Conservation (phyloP, 2,113 vertebrate genomes). For the Anoura caudifer region DNA sequence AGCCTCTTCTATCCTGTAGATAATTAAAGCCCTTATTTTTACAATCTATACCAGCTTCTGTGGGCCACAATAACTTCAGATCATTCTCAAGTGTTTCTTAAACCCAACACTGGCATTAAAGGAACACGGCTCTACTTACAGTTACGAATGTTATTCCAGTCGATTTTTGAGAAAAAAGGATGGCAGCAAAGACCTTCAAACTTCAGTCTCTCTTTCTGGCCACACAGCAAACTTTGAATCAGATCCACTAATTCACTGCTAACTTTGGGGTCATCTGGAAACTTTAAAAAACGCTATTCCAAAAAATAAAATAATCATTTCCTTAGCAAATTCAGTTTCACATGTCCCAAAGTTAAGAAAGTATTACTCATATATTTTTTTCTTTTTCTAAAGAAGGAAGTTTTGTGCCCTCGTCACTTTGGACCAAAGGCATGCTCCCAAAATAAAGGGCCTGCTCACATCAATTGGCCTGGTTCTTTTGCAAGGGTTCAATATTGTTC, state of each 20-base stretch:
- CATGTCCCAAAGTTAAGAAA: not conserved
- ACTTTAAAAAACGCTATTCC: conserved; percentile 90
- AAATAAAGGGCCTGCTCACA: conserved; percentile 63
- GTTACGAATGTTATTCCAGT: conserved; percentile 91
- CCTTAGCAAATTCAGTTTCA: conserved; percentile 6
- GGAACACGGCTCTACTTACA: conserved; percentile 83
- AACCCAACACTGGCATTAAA: not conserved
- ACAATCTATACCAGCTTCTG: conserved; percentile 2
- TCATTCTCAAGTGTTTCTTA: not conserved
- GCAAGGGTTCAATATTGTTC: not conserved
- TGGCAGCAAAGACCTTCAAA: conserved; percentile 94
- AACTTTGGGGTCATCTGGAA: conserved; percentile 89
- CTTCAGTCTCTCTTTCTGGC: conserved; percentile 88
- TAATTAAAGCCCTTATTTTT: conserved; percentile 19
- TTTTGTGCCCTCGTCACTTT: conserved; percentile 42
- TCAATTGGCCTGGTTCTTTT: conserved; percentile 24
- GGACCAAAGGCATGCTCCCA: conserved; percentile 54
- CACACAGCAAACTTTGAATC: conserved; percentile 92
- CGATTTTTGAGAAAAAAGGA: conserved; percentile 90
- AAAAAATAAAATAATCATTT: conserved; percentile 61
- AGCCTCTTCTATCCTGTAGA: not conserved
- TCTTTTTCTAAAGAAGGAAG: not conserved
- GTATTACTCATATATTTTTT: not conserved
- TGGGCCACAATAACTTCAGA: not conserved
- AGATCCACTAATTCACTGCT: conserved; percentile 90